Evolutionary conservation across 1,140 invertebrate genomes (phyloP), one percentile per base, ranked within the genome.

Genomic region (Chelonus insularis): DNA sequence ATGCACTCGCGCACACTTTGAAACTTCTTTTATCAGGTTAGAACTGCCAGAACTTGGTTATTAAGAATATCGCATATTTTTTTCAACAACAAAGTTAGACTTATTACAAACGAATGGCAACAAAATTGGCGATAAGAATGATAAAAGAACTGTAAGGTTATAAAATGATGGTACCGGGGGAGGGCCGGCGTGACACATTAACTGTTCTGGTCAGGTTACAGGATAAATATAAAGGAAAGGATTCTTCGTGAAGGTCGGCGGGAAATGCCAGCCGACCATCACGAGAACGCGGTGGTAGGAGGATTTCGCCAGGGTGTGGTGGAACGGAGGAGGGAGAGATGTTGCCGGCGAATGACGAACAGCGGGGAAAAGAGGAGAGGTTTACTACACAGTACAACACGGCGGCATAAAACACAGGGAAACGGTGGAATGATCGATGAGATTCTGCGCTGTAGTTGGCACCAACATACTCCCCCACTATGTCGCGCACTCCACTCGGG

Each of bases 341-440:
- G 32, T 47, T 18, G 37, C 59, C 61, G 65, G 63, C 60, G 67
- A 60, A 60, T 41, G 45, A 52, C 25, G 51, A 51, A 41, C 45
- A 20, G 39, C 29, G 45, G 54, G 43, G 54, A 23, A 12, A 14
- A 20, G 50, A 45, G 18, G 39, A 51, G 65, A 68, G 65, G 61
- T 62, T 64, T 64, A 64, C 58, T 64, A 67, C 61, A 68, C 72
- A 64, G 70, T 74, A 71, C 72, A 74, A 77, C 74, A 77, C 72
- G 70, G 68, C 72, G 73, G 72, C 72, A 70, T 73, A 72, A 74
- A 78, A 72, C 77, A 76, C 71, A 71, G 74, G 65, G 68, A 75
- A 77, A 79, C 74, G 73, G 68, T 62, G 60, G 71, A 78, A 81
- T 80, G 79, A 81, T 81, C 78, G 78, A 81, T 81, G 78, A 75